Percentiles rank a stretch among this genome's conserved stretches.
Evolutionary conservation across 1,140 invertebrate genomes (phyloP).

Genomic region (Grapholita molesta): DNA sequence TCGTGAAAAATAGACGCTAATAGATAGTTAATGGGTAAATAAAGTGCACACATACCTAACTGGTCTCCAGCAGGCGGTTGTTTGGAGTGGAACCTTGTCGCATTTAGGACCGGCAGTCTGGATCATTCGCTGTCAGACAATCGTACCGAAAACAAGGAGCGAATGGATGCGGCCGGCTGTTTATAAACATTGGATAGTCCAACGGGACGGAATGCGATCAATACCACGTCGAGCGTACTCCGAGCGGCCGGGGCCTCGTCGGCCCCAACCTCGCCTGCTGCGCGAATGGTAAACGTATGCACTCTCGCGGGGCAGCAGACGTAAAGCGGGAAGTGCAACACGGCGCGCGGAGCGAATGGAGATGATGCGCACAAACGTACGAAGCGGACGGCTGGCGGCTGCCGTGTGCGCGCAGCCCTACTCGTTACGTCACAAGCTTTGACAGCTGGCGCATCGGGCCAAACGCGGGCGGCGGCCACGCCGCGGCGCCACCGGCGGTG

Average conservation of each 20-base stretch:
- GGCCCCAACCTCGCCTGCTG: slow-evolving; percentile 56
- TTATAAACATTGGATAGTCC: slow-evolving; percentile 71
- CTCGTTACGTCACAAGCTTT: slow-evolving; percentile 61
- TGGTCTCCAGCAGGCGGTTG: slow-evolving; percentile 34
- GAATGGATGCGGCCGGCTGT: slow-evolving; percentile 67
- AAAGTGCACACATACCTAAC: slow-evolving; percentile 63
- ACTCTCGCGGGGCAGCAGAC: slow-evolving; percentile 48
- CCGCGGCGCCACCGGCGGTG: slow-evolving; percentile 50
- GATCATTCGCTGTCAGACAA: slow-evolving; percentile 40
- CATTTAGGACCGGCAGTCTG: slow-evolving; percentile 49
- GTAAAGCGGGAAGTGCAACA: slow-evolving; percentile 38
- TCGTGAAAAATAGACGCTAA: slow-evolving; percentile 19
- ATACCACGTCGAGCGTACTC: slow-evolving; percentile 53
- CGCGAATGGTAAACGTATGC: slow-evolving; percentile 41
- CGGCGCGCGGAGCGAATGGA: slow-evolving; percentile 24
- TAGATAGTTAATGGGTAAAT: slow-evolving; percentile 33
- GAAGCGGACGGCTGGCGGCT: slow-evolving; percentile 52
- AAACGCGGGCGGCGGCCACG: slow-evolving; percentile 36
- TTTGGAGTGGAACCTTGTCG: slow-evolving; percentile 38
- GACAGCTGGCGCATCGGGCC: slow-evolving; percentile 55
- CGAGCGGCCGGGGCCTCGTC: slow-evolving; percentile 42
- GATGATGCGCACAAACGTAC: slow-evolving; percentile 45
- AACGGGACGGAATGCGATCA: slow-evolving; percentile 59
- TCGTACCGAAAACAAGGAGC: slow-evolving; percentile 63
- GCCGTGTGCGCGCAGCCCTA: slow-evolving; percentile 67